These are phyloP conservation scores for Frankliniella fusca DNA, from an alignment of 2,888 invertebrate genomes.

Conservation along the genomic window DNA sequence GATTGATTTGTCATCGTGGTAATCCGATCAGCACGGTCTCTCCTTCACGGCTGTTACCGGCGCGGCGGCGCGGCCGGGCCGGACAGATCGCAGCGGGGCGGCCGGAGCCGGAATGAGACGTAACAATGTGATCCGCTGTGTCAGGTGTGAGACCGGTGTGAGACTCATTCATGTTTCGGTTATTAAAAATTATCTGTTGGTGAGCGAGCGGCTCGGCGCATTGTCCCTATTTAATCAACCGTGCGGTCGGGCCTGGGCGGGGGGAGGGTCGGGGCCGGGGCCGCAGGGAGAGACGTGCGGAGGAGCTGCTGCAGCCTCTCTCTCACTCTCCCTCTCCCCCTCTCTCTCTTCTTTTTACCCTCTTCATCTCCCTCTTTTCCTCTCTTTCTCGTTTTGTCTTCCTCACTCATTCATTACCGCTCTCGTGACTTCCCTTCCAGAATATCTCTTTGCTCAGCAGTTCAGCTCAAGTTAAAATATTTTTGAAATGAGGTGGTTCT, in stretches of 20 bases:
- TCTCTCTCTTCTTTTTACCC: neutral
- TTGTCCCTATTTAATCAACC: slow-evolving; percentile 25
- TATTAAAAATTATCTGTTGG: slow-evolving; percentile 13
- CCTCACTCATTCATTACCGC: too few relatives aligned
- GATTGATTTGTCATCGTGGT: slow-evolving; percentile 16
- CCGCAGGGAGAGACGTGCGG: neutral
- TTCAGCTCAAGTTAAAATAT: too few relatives aligned
- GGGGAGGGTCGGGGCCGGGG: too few relatives aligned
- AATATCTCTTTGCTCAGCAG: too few relatives aligned
- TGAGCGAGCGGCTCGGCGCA: neutral
- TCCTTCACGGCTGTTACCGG: too few relatives aligned
- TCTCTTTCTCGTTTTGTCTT: too few relatives aligned
- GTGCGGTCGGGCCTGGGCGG: neutral
- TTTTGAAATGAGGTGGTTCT: too few relatives aligned
- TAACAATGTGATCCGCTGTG: neutral
- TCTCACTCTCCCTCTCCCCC: neutral
- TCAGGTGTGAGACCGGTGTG: neutral
- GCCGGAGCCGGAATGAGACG: neutral
- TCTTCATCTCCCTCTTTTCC: neutral
- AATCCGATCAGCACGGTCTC: neutral
- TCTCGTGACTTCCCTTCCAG: too few relatives aligned
- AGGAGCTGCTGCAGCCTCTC: neutral
- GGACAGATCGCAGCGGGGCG: neutral
- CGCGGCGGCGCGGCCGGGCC: neutral
- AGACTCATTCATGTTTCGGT: slow-evolving; percentile 12